Conservation (phyloP, 2,797 vertebrate genomes). For the Channa striata region DNA sequence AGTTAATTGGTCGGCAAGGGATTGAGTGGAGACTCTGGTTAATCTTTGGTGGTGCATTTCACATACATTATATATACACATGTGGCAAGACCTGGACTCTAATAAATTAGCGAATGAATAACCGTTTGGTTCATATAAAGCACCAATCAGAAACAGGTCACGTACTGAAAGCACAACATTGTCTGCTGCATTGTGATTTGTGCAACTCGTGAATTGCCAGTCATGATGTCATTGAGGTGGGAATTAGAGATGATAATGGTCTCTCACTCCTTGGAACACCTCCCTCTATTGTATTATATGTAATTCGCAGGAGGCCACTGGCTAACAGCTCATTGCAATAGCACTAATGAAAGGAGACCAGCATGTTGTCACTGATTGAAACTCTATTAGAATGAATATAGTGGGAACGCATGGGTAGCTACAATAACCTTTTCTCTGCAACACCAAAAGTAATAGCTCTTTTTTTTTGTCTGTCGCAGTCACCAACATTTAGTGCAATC, state of each 20-base stretch:
- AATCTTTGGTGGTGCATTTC: too few relatives aligned
- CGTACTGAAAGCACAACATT: neutral
- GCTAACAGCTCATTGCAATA: constrained; percentile 11
- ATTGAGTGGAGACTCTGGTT: neutral
- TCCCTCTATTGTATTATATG: constrained; percentile 18
- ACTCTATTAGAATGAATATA: constrained; percentile 18
- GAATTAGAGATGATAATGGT: neutral
- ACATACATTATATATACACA: neutral
- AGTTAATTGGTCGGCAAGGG: neutral
- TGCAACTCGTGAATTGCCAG: neutral
- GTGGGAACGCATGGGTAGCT: neutral
- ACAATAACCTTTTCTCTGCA: constrained; percentile 6
- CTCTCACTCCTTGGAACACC: neutral
- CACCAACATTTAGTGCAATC: neutral
- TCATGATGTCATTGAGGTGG: neutral
- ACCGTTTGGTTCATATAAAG: neutral
- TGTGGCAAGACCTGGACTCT: neutral
- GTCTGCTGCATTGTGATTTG: neutral
- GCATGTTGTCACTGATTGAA: constrained; percentile 8
- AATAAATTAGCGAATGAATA: neutral
- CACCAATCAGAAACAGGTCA: neutral
- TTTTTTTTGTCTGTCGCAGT: neutral
- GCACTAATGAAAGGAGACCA: constrained; percentile 31
- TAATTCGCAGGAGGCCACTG: constrained; percentile 19
- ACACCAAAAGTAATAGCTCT: constrained; percentile 2